A percentile compares a stretch with the other conserved stretches of the same genome.
These are phyloP conservation scores for Drosophila pandora DNA, from an alignment of 1,140 invertebrate genomes.

Conservation along the genomic window DNA sequence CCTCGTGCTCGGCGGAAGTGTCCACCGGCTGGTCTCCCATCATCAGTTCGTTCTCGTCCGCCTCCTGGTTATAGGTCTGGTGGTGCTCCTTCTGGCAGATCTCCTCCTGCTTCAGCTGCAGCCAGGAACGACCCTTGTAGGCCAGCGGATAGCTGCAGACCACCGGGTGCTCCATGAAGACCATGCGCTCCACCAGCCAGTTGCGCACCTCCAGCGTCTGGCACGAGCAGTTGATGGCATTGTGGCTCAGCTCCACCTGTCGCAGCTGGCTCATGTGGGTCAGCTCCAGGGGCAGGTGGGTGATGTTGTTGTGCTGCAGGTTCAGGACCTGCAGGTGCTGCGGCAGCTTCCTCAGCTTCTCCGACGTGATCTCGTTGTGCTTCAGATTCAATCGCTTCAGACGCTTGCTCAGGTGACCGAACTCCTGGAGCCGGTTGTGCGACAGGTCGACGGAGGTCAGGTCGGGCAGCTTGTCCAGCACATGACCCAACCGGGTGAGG, in stretches of 20 bases:
- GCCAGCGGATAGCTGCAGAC: constrained; percentile 85
- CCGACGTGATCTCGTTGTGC: constrained; percentile 85
- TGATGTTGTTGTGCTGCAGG: constrained; percentile 86
- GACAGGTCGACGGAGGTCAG: constrained; percentile 86
- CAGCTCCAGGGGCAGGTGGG: constrained; percentile 85
- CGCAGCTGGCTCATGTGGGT: constrained; percentile 84
- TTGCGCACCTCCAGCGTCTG: constrained; percentile 85
- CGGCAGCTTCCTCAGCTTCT: constrained; percentile 85
- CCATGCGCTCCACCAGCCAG: constrained; percentile 84
- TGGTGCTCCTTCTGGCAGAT: constrained; percentile 84
- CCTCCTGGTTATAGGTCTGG: constrained; percentile 15
- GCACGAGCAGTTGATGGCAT: constrained; percentile 86
- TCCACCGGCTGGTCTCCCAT: constrained; percentile 86
- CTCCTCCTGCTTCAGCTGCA: constrained; percentile 85
- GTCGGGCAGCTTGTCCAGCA: constrained; percentile 85
- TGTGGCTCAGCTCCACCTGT: constrained; percentile 86
- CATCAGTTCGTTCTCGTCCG: constrained; percentile 85
- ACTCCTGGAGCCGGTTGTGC: constrained; percentile 85
- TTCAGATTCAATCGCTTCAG: constrained; percentile 86
- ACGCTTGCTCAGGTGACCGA: constrained; percentile 86
- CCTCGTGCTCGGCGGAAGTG: constrained; percentile 74
- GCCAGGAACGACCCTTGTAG: constrained; percentile 84
- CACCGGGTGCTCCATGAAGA: constrained; percentile 85
- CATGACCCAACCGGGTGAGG: constrained; percentile 85
- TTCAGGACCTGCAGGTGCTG: constrained; percentile 86